A percentile compares a stretch with the other conserved stretches of the same genome.
Evolutionary conservation across 2,888 invertebrate genomes (phyloP).

Genomic region (Nasonovia ribisnigri): DNA sequence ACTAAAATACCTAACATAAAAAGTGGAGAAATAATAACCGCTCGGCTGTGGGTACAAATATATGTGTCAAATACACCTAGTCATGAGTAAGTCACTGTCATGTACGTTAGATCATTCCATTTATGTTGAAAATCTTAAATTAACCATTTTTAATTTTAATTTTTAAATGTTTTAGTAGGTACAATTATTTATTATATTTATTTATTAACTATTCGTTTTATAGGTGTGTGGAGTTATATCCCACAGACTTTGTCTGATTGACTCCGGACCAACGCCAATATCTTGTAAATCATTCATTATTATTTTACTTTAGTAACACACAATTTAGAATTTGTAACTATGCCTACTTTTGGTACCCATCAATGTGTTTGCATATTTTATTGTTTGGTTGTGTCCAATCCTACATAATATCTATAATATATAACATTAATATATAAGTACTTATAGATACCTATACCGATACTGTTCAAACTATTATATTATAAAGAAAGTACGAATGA

Average conservation of each 20-base stretch:
- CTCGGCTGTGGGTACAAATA: too few species aligned
- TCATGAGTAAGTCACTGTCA: too few species aligned
- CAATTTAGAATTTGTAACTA: background rate
- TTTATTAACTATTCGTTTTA: background rate
- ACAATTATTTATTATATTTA: background rate
- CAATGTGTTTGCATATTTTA: background rate
- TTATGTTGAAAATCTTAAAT: too few species aligned
- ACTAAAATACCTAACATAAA: too few species aligned
- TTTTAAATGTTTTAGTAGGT: background rate
- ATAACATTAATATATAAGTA: too few species aligned
- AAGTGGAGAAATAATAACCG: too few species aligned
- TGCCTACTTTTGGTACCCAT: background rate
- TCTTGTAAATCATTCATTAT: background rate
- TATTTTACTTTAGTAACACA: background rate
- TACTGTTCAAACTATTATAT: background rate
- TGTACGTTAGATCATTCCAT: too few species aligned
- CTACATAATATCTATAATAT: background rate
- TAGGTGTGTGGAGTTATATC: background rate
- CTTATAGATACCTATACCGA: background rate
- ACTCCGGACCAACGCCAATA: background rate
- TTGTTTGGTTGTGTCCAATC: background rate
- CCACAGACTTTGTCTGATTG: background rate
- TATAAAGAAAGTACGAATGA: background rate
- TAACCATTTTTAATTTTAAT: background rate
- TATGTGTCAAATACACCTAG: too few species aligned